phyloP scores from a whole-genome alignment of 2,888 invertebrate genomes.

The Stenodera caucasica region DNA sequence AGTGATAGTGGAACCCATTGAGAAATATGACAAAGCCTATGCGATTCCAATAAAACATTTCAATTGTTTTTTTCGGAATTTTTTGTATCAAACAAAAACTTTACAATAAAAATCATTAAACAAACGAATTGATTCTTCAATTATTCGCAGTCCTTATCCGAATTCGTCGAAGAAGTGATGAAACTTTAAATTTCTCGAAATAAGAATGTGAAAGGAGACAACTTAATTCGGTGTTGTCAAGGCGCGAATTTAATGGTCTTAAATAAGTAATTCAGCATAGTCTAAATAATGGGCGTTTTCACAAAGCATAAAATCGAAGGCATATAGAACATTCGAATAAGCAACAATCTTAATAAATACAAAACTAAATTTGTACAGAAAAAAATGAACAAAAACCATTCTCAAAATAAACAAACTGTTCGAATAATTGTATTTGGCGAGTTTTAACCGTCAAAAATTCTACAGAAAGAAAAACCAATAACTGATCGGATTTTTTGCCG shows the following conservation, averaged over 20 bases:
- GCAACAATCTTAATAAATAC: too few species aligned
- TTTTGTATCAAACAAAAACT: neutral
- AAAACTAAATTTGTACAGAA: too few species aligned
- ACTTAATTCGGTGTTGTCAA: neutral
- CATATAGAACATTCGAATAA: too few species aligned
- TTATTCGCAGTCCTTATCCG: neutral
- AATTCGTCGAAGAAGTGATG: neutral
- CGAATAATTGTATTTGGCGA: neutral
- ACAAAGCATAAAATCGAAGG: neutral
- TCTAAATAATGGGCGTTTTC: neutral
- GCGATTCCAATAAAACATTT: neutral
- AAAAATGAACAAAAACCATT: neutral
- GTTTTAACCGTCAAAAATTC: neutral
- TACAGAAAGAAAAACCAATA: neutral
- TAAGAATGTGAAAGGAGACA: neutral
- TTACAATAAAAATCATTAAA: neutral
- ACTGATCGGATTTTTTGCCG: too few species aligned
- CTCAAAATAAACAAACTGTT: neutral
- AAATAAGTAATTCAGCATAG: neutral
- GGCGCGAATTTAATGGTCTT: neutral
- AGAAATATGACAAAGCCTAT: neutral
- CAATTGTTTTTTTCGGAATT: too few species aligned
- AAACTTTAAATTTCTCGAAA: neutral
- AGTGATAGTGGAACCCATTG: conserved; percentile 21
- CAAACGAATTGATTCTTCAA: neutral